Conservation (phyloP, 1,140 invertebrate species). For the Neelides sp. region DNA sequence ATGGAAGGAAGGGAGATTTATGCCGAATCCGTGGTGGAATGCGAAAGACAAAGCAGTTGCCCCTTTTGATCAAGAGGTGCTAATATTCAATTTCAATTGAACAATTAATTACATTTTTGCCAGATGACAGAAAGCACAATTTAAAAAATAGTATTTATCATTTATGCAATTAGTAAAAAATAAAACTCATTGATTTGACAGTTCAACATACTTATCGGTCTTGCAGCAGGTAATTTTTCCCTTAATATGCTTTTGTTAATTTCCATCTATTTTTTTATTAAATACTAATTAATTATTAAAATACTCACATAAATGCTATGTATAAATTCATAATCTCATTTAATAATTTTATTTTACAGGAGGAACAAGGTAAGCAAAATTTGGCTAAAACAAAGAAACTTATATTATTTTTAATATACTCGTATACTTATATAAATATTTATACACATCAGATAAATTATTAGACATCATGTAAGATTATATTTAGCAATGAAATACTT, state of each 20-base stretch:
- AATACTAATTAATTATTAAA: neutral
- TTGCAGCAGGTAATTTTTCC: neutral
- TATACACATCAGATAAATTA: neutral
- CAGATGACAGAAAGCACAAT: neutral
- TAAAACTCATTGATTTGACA: neutral
- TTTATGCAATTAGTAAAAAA: neutral
- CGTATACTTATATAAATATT: neutral
- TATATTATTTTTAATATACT: neutral
- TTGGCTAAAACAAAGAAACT: neutral
- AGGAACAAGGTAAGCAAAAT: constrained; percentile 9
- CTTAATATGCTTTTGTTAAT: neutral
- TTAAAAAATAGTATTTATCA: neutral
- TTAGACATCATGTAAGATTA: constrained; percentile 46
- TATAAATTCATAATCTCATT: neutral
- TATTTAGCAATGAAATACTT: constrained; percentile 53
- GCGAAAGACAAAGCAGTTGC: constrained; percentile 41
- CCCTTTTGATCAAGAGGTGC: constrained; percentile 59
- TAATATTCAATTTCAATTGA: neutral
- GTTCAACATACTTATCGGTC: neutral
- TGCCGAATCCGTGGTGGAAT: constrained; percentile 36
- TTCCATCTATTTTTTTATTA: neutral
- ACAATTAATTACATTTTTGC: neutral
- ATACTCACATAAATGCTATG: too few relatives aligned
- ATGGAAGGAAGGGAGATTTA: constrained; percentile 28
- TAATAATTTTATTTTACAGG: constrained; percentile 24